Evolutionary conservation across 2,888 invertebrate species (phyloP), one percentile per base, ranked within the genome.

Genomic region (Automeris io): DNA sequence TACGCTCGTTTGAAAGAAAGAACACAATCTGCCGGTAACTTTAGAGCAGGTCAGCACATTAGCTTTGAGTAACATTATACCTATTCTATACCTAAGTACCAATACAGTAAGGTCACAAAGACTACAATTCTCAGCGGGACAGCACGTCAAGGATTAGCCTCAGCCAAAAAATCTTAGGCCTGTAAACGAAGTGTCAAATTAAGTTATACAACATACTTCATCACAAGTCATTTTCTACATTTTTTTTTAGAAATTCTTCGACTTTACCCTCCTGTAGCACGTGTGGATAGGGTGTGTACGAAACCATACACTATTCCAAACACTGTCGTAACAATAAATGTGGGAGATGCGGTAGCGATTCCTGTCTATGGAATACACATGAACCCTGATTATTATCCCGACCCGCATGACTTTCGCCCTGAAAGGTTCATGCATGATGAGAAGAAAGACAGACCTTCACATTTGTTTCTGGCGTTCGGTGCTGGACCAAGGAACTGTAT

Each of bases 351-450:
- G 0, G 43, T 91, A 0, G 68, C 70, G 4, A 71, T 89, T 35
- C 85, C 89, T 1, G 57, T 87, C 1, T 71, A 76, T 39, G 88
- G 82, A 1, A 61, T 90, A 4, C 90, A 90, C 38, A 82, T 80
- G 63, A 89, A 90, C 52, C 80, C 88, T 0, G 67, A 88, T 8
- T 73, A 80, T 46, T 90, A 87, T 48, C 87, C 88, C 0, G 78
- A 90, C 16, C 90, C 90, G 0, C 61, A 85, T 1, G 67, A 71
- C 22, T 88, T 89, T 50, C 74, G 72, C 29, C 88, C 89, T 0
- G 89, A 89, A 42, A 68, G 90, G 40, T 90, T 90, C 53, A 77
- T 80, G 48, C 77, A 79, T 0, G 88, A 89, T 9, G 88, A 87
- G 47, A 89, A 83, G 52, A 67, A 68, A 16, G 72, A 81, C 7